phyloP scores from a whole-genome alignment of 2,888 invertebrate genomes.

The Eugnorisma glareosa region DNA sequence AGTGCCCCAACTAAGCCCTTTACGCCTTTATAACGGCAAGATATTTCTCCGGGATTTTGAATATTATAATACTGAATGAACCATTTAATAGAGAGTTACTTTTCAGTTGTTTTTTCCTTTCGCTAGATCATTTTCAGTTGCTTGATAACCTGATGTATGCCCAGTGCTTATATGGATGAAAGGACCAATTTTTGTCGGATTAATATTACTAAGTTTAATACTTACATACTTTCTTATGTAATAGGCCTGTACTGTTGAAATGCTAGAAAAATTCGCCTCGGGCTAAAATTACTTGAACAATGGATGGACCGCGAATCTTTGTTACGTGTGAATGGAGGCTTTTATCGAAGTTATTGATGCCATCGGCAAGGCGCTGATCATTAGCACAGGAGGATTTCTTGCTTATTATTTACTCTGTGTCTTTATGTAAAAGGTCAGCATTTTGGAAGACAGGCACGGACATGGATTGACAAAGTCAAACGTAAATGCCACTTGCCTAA shows the following conservation, averaged over 20 bases:
- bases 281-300: constrained; percentile 22
- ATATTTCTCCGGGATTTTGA: constrained; percentile 20
- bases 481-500: constrained; percentile 1
- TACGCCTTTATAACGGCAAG: constrained; percentile 28
- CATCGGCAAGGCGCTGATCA: constrained; percentile 16
- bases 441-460: constrained; percentile 6
- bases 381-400: background rate
- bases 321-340: constrained; percentile 27
- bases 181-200: background rate
- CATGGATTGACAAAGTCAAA: background rate
- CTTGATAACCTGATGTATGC: background rate
- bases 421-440: constrained; percentile 10
- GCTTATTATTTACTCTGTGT: constrained; percentile 28
- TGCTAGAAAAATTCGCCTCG: constrained; percentile 16
- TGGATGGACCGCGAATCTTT: constrained; percentile 34
- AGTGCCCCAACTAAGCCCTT: constrained; percentile 21
- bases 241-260: constrained; percentile 22
- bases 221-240: background rate
- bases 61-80: constrained; percentile 12
- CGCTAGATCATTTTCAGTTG: background rate
- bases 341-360: constrained; percentile 33
- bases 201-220: background rate
- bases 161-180: background rate
- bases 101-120: background rate
- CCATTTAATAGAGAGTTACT: background rate